Percentiles rank a stretch among this genome's conserved stretches.
These are phyloP conservation scores for Coregonus clupeaformis DNA, from an alignment of 2,113 vertebrate genomes.

Conservation along the genomic window DNA sequence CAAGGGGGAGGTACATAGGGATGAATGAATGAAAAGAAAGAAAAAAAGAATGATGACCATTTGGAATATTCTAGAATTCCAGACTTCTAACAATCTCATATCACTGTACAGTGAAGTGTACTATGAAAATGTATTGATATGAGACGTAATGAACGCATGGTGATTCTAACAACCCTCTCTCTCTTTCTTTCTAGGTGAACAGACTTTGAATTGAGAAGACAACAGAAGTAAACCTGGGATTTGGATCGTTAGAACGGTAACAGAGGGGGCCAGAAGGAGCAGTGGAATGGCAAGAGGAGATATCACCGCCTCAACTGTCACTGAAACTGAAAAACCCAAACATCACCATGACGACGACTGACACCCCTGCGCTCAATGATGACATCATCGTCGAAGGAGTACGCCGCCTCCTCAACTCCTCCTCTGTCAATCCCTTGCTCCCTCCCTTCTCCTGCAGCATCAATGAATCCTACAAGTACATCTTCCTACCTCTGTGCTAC, in stretches of 20 bases:
- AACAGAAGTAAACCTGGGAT: neutral
- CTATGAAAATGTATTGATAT: neutral
- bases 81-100: neutral
- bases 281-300: constrained; percentile 37
- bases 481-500: constrained; percentile 68
- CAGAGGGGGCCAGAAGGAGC: constrained; percentile 1
- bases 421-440: neutral
- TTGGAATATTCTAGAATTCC: neutral
- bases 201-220: neutral
- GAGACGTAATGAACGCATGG: neutral
- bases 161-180: constrained; percentile 7
- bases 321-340: constrained; percentile 16
- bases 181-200: constrained; percentile 38
- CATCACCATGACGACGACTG: constrained; percentile 39
- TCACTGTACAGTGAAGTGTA: neutral
- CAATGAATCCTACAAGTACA: constrained; percentile 70
- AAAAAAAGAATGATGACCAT: too few species aligned
- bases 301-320: neutral
- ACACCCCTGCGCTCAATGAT: constrained; percentile 4
- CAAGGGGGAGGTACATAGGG: constrained; percentile 3
- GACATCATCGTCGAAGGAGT: neutral
- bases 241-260: constrained; percentile 7
- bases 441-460: constrained; percentile 45
- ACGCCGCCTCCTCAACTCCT: constrained; percentile 25
- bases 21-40: neutral